Evolutionary conservation across 2,888 invertebrate species (phyloP).

Genomic region (Spodoptera littoralis): DNA sequence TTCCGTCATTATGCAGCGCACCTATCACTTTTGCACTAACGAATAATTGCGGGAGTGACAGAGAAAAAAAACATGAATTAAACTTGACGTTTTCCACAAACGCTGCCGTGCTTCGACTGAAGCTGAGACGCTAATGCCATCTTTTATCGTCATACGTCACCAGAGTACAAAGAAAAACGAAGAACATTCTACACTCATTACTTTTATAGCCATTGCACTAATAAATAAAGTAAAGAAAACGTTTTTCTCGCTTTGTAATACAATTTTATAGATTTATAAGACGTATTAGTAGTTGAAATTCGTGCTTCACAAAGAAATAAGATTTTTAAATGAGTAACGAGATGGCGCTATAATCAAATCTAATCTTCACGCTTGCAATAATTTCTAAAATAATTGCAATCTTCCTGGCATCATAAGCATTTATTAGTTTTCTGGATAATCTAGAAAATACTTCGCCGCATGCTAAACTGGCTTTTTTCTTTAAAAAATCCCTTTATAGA

Average conservation of each 20-base stretch:
- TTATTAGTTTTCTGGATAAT: too few relatives aligned
- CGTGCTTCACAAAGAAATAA: too few relatives aligned
- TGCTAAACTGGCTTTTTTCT: too few relatives aligned
- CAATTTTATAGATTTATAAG: too few relatives aligned
- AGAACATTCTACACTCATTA: neutral
- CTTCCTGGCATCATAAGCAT: too few relatives aligned
- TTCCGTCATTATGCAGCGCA: constrained; percentile 49
- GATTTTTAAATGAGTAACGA: neutral
- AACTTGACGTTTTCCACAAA: constrained; percentile 44
- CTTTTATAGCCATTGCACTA: neutral
- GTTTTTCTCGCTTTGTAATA: too few relatives aligned
- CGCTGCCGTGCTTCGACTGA: constrained; percentile 20
- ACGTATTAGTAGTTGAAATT: too few relatives aligned
- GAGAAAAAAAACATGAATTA: constrained; percentile 32
- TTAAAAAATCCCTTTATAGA: too few relatives aligned
- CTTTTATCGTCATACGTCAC: constrained; percentile 20
- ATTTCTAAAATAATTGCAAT: too few relatives aligned
- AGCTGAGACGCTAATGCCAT: constrained; percentile 29
- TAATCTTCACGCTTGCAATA: neutral
- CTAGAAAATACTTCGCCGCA: too few relatives aligned
- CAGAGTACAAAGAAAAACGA: constrained; percentile 23
- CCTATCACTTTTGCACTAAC: constrained; percentile 33
- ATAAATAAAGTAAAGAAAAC: too few relatives aligned
- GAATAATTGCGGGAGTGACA: constrained; percentile 6
- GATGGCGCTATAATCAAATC: constrained; percentile 4